These are phyloP conservation scores for Stomatorhinus walkeri DNA, from an alignment of 2,797 vertebrate species.

Conservation along the genomic window DNA sequence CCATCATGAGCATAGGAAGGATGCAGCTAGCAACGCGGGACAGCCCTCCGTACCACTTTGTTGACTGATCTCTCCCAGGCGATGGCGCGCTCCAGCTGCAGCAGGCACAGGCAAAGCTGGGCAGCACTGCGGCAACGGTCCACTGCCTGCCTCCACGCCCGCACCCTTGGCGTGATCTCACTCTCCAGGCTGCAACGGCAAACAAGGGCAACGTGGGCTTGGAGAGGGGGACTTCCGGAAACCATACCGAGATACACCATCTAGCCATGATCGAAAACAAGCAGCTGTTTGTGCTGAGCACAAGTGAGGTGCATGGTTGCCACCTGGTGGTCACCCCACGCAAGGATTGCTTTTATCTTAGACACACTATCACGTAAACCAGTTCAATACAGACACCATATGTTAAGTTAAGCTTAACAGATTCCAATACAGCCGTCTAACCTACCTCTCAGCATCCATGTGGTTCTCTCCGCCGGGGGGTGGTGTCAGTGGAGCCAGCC, in stretches of 20 bases:
- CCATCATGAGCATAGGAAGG: neutral
- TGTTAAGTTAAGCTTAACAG: neutral
- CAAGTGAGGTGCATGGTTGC: neutral
- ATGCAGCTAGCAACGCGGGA: neutral
- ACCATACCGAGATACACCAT: neutral
- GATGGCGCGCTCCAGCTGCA: conserved; percentile 84
- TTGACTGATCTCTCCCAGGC: conserved; percentile 93
- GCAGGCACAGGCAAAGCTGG: conserved; percentile 79
- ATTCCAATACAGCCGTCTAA: neutral
- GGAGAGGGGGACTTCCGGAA: neutral
- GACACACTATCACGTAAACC: neutral
- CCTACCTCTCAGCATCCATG: conserved; percentile 60
- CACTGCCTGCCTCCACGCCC: conserved; percentile 83
- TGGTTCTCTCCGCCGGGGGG: conserved; percentile 59
- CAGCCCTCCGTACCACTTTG: conserved; percentile 74
- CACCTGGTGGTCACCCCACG: neutral
- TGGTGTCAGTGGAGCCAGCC: conserved; percentile 65
- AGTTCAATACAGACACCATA: neutral
- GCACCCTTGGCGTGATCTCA: conserved; percentile 82
- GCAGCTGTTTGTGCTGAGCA: neutral
- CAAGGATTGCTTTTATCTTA: neutral
- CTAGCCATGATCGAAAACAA: neutral
- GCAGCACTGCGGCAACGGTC: conserved; percentile 84
- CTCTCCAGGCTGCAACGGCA: conserved; percentile 61
- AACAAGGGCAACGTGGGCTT: neutral